Conservation (phyloP, 2,888 invertebrate genomes). For the Gastracanthus pulcherrimus region DNA sequence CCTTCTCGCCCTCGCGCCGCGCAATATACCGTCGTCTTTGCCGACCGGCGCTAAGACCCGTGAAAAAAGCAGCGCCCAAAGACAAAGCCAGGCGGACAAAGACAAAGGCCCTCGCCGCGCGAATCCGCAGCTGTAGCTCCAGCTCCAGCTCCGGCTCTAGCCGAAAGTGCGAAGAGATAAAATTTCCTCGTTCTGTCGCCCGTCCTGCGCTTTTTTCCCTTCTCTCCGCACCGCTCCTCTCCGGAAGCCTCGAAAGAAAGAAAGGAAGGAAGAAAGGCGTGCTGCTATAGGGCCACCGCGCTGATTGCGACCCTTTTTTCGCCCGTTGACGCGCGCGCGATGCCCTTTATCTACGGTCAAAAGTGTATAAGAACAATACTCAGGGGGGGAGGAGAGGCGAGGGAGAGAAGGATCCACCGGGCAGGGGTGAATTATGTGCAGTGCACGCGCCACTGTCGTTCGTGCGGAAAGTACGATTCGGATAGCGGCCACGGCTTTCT, state of each 20-base stretch:
- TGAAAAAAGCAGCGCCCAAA: constrained; percentile 19
- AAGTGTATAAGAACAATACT: constrained; percentile 59
- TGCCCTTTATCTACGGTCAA: constrained; percentile 68
- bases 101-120: constrained; percentile 34
- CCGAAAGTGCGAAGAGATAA: constrained; percentile 49
- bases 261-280: neutral
- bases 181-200: constrained; percentile 36
- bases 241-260: neutral
- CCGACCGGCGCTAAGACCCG: constrained; percentile 29
- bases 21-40: neutral
- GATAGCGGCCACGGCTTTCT: no score
- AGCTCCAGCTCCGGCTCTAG: neutral
- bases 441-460: neutral
- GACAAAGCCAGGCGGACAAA: constrained; percentile 27
- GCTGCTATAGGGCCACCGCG: neutral
- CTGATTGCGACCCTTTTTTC: constrained; percentile 54
- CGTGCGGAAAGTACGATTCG: constrained; percentile 35
- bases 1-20: neutral
- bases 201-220: neutral
- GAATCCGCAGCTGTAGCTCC: no score
- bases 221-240: neutral
- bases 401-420: neutral
- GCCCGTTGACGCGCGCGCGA: constrained; percentile 68
- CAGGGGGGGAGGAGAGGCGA: constrained; percentile 1
- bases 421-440: constrained; percentile 39